Conservation (phyloP, 92 coral and sea anemone species). For the Heteractis magnifica region DNA sequence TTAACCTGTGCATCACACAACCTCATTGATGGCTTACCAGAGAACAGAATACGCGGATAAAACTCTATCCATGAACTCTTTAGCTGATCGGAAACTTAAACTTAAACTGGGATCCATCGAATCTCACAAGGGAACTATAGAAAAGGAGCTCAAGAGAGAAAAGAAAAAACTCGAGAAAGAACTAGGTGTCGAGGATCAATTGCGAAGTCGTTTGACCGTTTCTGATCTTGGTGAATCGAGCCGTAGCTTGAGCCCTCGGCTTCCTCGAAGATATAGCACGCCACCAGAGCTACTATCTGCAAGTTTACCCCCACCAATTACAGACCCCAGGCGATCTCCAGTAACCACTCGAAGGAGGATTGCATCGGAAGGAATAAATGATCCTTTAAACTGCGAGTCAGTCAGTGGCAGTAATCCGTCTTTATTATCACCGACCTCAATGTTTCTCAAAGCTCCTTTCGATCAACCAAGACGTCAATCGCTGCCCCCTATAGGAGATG, state of each 20-base stretch:
- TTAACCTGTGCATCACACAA: background rate
- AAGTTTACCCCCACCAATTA: slow-evolving; percentile 41
- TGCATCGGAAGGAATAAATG: slow-evolving; percentile 52
- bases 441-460: slow-evolving; percentile 67
- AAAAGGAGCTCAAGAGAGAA: slow-evolving; percentile 77
- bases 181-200: slow-evolving; percentile 64
- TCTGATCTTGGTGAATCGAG: slow-evolving; percentile 31
- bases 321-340: slow-evolving; percentile 49
- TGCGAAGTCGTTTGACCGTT: slow-evolving; percentile 56
- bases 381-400: slow-evolving; percentile 9
- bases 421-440: slow-evolving; percentile 56
- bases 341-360: slow-evolving; percentile 49
- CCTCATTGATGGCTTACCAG: slow-evolving; percentile 67
- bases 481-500: slow-evolving; percentile 72
- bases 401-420: slow-evolving; percentile 29
- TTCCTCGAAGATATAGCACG: slow-evolving; percentile 74
- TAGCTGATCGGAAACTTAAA: slow-evolving; percentile 78
- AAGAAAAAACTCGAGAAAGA: slow-evolving; percentile 64
- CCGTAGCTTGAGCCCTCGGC: slow-evolving; percentile 66
- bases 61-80: slow-evolving; percentile 76
- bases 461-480: slow-evolving; percentile 82
- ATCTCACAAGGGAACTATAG: slow-evolving; percentile 63
- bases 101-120: slow-evolving; percentile 65
- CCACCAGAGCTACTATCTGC: slow-evolving; percentile 61
- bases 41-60: slow-evolving; percentile 86